phyloP scores from a whole-genome alignment of 2,113 vertebrate genomes.

The Melanostigma gelatinosum region DNA sequence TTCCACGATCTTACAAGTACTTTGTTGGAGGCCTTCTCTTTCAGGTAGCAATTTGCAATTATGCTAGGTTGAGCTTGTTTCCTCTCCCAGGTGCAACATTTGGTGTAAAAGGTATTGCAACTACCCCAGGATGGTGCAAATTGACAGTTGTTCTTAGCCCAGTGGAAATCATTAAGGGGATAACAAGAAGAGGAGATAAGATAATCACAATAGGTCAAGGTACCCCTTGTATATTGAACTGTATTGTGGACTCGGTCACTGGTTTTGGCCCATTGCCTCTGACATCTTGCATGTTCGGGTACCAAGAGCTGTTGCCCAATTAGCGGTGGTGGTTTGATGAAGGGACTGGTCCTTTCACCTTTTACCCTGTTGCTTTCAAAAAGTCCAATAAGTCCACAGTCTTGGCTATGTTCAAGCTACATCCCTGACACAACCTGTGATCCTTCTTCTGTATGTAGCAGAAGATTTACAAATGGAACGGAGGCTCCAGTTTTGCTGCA shows the following conservation, averaged over 20 bases:
- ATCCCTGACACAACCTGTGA: background rate
- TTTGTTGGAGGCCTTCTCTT: background rate
- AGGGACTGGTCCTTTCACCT: background rate
- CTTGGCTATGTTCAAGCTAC: background rate
- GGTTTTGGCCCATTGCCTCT: background rate
- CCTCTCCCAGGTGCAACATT: no score
- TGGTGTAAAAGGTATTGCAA: no score
- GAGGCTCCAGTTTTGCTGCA: conserved; percentile 17
- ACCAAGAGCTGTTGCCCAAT: no score
- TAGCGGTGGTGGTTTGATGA: background rate
- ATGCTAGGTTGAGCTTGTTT: no score
- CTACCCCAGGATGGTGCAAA: no score
- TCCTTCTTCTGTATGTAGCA: background rate
- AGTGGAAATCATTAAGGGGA: background rate
- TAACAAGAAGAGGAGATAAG: background rate
- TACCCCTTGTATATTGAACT: background rate
- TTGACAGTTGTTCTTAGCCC: no score
- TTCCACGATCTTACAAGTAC: background rate
- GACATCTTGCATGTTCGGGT: background rate
- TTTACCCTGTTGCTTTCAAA: background rate
- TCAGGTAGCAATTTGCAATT: no score
- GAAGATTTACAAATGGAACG: conserved; percentile 5
- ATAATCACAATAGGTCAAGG: background rate
- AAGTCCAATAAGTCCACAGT: background rate
- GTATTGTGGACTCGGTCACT: background rate